A percentile compares a stretch with the other conserved stretches of the same genome.
Evolutionary conservation across 2,113 vertebrate genomes (phyloP).

Genomic region (Otolemur garnettii): DNA sequence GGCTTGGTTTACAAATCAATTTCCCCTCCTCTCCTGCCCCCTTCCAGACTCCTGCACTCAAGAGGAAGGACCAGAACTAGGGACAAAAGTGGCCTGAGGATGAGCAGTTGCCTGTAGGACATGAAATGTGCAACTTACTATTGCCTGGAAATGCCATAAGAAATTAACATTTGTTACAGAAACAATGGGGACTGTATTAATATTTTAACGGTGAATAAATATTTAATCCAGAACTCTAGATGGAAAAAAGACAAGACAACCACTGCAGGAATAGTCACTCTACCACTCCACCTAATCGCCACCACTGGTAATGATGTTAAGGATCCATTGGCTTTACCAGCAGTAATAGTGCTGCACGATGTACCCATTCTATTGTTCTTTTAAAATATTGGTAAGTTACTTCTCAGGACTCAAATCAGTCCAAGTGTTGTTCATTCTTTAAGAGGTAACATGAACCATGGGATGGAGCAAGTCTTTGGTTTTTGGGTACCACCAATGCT

Average conservation of each 20-base stretch:
- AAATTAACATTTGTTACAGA: slow-evolving; percentile 91
- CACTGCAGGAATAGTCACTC: slow-evolving; percentile 80
- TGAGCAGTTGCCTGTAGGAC: slow-evolving; percentile 82
- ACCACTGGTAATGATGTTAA: slow-evolving; percentile 83
- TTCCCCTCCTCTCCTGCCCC: slow-evolving; percentile 44
- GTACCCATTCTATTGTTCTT: slow-evolving; percentile 82
- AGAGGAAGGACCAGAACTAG: slow-evolving; percentile 11
- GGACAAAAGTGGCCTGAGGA: slow-evolving; percentile 62
- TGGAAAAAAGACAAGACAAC: slow-evolving; percentile 87
- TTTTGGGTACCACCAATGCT: neutral
- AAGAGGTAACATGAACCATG: neutral
- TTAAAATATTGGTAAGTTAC: slow-evolving; percentile 82
- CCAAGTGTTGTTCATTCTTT: neutral
- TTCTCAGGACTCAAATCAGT: slow-evolving; percentile 78
- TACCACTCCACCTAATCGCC: slow-evolving; percentile 58
- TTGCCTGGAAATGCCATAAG: slow-evolving; percentile 91
- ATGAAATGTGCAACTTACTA: slow-evolving; percentile 85
- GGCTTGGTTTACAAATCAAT: slow-evolving; percentile 56
- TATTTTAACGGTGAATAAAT: slow-evolving; percentile 91
- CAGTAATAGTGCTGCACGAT: slow-evolving; percentile 82
- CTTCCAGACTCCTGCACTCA: slow-evolving; percentile 5
- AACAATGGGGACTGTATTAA: slow-evolving; percentile 88
- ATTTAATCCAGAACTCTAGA: slow-evolving; percentile 90
- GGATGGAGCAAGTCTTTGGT: neutral
- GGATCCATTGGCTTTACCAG: slow-evolving; percentile 85